Base-by-base conservation (phyloP, 2,888 invertebrate species). In the Heliconius aoede region DNA sequence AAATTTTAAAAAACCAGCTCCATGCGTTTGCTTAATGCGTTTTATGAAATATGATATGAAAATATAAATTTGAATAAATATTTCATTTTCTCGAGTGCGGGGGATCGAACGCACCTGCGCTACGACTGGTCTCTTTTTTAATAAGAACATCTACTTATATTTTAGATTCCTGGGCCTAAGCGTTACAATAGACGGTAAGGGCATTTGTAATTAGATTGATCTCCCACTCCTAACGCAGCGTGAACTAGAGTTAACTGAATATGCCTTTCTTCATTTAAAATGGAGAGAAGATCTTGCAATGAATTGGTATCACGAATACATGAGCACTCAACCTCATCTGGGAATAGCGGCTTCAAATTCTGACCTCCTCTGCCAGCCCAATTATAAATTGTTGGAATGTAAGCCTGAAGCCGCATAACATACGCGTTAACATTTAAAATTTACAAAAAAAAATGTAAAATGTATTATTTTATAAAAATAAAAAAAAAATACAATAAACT, bases 121-220 rank as follows among this genome's bases (percentile, higher is more conserved):
- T n/a, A 30, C 36, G 11, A 36, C 36, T 36, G 36, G 36, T 36
- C 11, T 11, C 2, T 36, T 36, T 36, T 36, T 36, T 36, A 36
- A 36, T 36, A 36, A 36, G 36, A 36, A 36, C 11, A 36, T 28
- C 4, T 30, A 69, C 11, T 24, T 36, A 28, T 51, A 28, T 73
- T 71, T 55, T 84, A 91, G 91, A 82, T 91, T 82, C 80, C 80
- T 89, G 58, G 86, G 88, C 8, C 82, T 86, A 61, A 88, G 89
- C 15, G 78, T 88, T 65, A 81, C 87, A 36, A 79, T 93, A 28
- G 88, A 88, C 82, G 46, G 84, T 46, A 83, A 83, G 4, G 93
- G 93, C 8, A 86, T 92, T 75, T 86, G 85, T 83, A 86, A 87
- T 81, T 86, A 84, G 76, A 86, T 83, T 40, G 86, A 86, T 74